Base-by-base conservation (phyloP, 2,888 invertebrate species). In the Busseola fusca region DNA sequence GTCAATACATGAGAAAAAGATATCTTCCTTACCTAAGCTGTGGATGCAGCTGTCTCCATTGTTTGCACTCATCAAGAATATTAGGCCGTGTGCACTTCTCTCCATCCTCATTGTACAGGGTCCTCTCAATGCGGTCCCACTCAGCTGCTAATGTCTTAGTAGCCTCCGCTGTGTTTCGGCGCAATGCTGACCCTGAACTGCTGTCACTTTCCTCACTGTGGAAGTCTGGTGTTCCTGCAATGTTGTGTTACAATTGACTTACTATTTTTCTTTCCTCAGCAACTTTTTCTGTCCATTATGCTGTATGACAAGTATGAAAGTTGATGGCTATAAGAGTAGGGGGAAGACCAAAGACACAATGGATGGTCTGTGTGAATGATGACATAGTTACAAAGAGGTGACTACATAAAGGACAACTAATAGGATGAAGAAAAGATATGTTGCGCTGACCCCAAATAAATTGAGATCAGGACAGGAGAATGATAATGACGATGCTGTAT, bases 1-100 rank as follows among this genome's bases (percentile, higher is more conserved):
- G 5, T 7, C 4, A 34, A 25, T 27, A 27, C 16, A 25, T 42
- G 2, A 45, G 9, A 54, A 42, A 14, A 16, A 12, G 3, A n/a
- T 12, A 6, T 37, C 4, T 25, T 37, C 37, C 63, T 78, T 88
- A 96, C 96, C 96, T 96, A 83, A 97, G 92, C 83, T 96, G 96
- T 78, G 96, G 96, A 90, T 96, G 96, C 54, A 96, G 89, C 72
- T 95, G 91, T 74, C 94, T 95, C 97, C 97, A 97, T 84, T 96
- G 96, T 72, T 94, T 93, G 84, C 96, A 96, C 87, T 97, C 96
- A 50, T 96, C 96, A 76, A 95, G 89, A 77, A 96, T 96, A 68
- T 96, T 95, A 60, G 95, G 92, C 45, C 94, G 82, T 1, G 91
- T 91, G 59, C 94, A 93, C 76, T 96, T 95, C 80, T 94, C 94